These are phyloP conservation scores for Lucifuga dentata DNA, from an alignment of 2,113 vertebrate species.

Conservation along the genomic window DNA sequence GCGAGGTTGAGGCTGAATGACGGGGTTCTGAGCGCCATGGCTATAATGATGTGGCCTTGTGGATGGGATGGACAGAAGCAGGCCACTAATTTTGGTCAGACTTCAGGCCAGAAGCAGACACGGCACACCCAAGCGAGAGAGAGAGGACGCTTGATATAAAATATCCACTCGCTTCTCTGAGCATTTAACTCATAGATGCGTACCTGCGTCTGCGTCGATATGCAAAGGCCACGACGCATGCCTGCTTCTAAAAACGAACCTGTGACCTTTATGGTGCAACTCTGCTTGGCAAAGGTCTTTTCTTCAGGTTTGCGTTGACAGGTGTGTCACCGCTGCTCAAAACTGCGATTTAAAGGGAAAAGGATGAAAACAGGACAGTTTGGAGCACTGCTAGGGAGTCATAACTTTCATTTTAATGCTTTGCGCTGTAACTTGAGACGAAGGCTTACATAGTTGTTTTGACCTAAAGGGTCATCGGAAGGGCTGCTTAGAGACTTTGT, in stretches of 20 bases:
- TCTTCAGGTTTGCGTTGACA: not conserved
- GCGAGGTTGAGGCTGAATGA: conserved; percentile 72
- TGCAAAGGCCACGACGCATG: not conserved
- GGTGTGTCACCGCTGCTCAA: not conserved
- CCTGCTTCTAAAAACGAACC: not conserved
- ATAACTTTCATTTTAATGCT: too few relatives aligned
- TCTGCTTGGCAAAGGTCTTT: not conserved
- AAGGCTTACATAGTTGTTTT: too few relatives aligned
- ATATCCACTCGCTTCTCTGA: conserved; percentile 18
- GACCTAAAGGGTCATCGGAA: too few relatives aligned
- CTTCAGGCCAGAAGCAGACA: conserved; percentile 58
- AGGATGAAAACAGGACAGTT: too few relatives aligned
- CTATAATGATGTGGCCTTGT: conserved; percentile 81
- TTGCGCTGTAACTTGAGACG: too few relatives aligned
- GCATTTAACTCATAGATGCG: not conserved
- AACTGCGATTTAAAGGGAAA: too few relatives aligned
- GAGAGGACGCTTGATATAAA: conserved; percentile 52
- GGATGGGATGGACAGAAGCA: conserved; percentile 74
- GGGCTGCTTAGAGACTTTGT: too few relatives aligned
- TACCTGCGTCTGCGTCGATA: not conserved
- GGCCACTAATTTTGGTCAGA: conserved; percentile 83
- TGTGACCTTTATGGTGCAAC: not conserved
- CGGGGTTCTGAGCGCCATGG: conserved; percentile 60
- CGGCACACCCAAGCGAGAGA: conserved; percentile 75
- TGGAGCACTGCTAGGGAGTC: too few relatives aligned